phyloP scores from a whole-genome alignment of 2,113 vertebrate species.

The Hippocampus guttulatus region DNA sequence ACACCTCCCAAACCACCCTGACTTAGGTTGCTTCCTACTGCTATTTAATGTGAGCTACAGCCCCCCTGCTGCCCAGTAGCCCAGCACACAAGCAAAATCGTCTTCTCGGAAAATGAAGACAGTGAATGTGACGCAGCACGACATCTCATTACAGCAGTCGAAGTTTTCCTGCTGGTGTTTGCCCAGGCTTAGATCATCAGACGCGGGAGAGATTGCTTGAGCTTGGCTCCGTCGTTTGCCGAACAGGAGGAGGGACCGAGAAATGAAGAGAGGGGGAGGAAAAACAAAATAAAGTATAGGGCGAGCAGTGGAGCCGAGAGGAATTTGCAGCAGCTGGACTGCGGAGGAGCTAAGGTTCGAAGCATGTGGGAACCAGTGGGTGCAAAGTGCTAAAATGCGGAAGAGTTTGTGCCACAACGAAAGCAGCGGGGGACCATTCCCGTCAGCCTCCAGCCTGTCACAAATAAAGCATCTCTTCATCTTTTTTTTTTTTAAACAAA shows the following conservation, averaged over 20 bases:
- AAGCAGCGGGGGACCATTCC: background rate
- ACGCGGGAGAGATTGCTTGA: constrained; percentile 36
- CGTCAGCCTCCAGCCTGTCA: background rate
- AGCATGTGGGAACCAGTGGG: constrained; percentile 5
- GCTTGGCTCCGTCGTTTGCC: constrained; percentile 27
- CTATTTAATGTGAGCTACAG: constrained; percentile 46
- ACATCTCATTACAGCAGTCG: constrained; percentile 62
- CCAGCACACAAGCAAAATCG: constrained; percentile 43
- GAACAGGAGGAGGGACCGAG: constrained; percentile 23
- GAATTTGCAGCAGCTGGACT: constrained; percentile 32
- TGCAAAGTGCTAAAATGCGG: background rate
- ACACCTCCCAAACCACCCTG: constrained; percentile 51
- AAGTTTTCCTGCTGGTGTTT: constrained; percentile 51
- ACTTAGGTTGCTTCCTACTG: constrained; percentile 51
- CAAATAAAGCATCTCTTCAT: background rate
- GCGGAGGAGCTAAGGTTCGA: constrained; percentile 13
- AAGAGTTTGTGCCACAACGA: background rate
- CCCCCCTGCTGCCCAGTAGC: constrained; percentile 45
- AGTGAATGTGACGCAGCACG: constrained; percentile 53
- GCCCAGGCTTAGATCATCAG: constrained; percentile 51
- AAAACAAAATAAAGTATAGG: constrained; percentile 17
- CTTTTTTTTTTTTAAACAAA: background rate
- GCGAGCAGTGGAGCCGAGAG: constrained; percentile 20
- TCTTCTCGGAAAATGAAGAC: constrained; percentile 50
- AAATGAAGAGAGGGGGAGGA: constrained; percentile 18